These are phyloP conservation scores for Erpetoichthys calabaricus DNA, from an alignment of 2,797 vertebrate genomes.

Conservation along the genomic window DNA sequence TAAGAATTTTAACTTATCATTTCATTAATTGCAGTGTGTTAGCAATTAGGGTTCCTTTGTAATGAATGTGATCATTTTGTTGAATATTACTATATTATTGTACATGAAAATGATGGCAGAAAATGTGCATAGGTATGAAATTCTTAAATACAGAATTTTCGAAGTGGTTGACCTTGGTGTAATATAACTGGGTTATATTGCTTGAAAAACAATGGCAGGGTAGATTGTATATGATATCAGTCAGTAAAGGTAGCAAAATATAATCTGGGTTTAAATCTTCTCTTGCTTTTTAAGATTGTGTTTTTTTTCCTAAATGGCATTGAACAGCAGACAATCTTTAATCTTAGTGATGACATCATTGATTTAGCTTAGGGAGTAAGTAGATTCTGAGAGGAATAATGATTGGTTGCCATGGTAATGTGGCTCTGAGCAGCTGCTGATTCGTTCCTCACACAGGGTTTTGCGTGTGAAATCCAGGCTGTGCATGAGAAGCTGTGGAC, in stretches of 20 bases:
- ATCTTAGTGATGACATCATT: constrained; percentile 75
- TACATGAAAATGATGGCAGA: too few relatives aligned
- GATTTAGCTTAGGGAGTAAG: constrained; percentile 64
- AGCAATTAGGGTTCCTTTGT: too few relatives aligned
- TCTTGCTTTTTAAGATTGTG: constrained; percentile 26
- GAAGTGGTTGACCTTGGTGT: constrained; percentile 51
- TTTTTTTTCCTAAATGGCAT: constrained; percentile 37
- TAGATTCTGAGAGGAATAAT: constrained; percentile 68
- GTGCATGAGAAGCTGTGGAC: constrained; percentile 78
- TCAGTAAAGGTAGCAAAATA: constrained; percentile 8
- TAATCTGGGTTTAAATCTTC: constrained; percentile 18
- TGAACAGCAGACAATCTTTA: constrained; percentile 40
- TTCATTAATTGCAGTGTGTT: too few relatives aligned
- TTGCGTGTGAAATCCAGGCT: constrained; percentile 77
- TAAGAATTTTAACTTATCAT: too few relatives aligned
- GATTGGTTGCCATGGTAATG: constrained; percentile 92
- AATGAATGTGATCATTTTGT: too few relatives aligned
- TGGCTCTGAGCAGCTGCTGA: constrained; percentile 90
- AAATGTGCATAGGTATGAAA: too few relatives aligned
- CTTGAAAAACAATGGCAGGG: constrained; percentile 15
- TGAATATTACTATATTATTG: too few relatives aligned
- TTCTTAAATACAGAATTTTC: too few relatives aligned
- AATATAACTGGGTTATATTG: constrained; percentile 39
- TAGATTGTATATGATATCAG: background rate
- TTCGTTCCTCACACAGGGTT: constrained; percentile 73